These are phyloP conservation scores for Mustela lutreola DNA, from an alignment of 2,113 vertebrate species.

Conservation along the genomic window DNA sequence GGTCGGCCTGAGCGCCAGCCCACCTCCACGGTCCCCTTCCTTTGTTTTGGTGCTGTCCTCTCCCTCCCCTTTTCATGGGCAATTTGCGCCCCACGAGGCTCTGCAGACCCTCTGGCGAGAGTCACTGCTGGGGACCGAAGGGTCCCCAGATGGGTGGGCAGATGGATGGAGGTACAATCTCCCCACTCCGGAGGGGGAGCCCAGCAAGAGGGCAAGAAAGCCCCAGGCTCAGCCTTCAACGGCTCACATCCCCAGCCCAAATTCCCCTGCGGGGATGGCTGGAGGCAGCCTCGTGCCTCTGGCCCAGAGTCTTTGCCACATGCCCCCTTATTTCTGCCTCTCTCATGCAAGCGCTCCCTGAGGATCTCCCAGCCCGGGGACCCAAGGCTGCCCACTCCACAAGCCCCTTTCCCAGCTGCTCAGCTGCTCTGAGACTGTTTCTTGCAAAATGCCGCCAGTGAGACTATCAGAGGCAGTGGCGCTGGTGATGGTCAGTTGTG, in stretches of 20 bases:
- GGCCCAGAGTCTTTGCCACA: neutral
- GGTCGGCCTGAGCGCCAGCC: neutral
- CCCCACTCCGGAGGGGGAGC: neutral
- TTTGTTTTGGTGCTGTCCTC: accelerated
- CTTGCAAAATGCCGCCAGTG: accelerated
- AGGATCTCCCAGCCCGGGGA: neutral
- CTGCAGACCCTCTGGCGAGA: neutral
- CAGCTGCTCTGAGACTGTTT: neutral
- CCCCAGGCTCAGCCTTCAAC: neutral
- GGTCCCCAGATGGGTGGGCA: neutral
- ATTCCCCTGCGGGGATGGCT: neutral
- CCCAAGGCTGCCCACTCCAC: accelerated
- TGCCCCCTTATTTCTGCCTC: neutral
- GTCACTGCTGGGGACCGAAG: neutral
- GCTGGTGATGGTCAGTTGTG: accelerated
- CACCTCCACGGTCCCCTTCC: neutral
- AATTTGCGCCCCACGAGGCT: neutral
- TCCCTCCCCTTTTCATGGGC: neutral
- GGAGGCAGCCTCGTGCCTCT: neutral
- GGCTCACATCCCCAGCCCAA: neutral
- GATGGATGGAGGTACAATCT: neutral
- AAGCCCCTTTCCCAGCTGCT: neutral
- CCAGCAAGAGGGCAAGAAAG: neutral
- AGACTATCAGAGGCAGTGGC: accelerated
- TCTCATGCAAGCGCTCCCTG: neutral